These are phyloP conservation scores for Mormyrops attenuatus DNA, from an alignment of 2,797 vertebrate species.

Conservation along the genomic window DNA sequence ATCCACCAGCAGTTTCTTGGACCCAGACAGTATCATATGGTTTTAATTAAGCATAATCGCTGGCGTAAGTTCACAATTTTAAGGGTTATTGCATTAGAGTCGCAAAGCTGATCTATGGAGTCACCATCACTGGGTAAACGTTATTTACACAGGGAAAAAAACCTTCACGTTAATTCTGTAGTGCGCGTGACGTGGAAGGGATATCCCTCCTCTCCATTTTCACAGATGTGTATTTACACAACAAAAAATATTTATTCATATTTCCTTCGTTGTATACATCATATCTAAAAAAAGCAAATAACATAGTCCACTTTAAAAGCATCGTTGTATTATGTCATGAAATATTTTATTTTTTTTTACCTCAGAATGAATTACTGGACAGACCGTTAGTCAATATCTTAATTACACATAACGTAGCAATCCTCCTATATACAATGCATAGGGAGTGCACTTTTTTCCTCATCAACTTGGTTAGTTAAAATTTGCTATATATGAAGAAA, in stretches of 20 bases:
- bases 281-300: constrained; percentile 29
- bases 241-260: constrained; percentile 31
- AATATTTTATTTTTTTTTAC: constrained; percentile 28
- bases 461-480: constrained; percentile 32
- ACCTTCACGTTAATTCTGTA: constrained; percentile 14
- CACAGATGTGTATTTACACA: constrained; percentile 34
- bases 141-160: constrained; percentile 13
- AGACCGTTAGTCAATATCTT: constrained; percentile 73
- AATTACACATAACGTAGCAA: constrained; percentile 40
- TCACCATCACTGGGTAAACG: neutral
- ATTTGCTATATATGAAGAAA: constrained; percentile 11
- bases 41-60: neutral
- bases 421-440: constrained; percentile 64
- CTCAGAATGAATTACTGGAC: constrained; percentile 61
- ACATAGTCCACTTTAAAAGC: constrained; percentile 18
- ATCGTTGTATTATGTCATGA: constrained; percentile 13
- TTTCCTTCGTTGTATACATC: constrained; percentile 27
- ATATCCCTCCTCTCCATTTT: constrained; percentile 26
- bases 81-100: neutral
- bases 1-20: neutral
- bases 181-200: neutral
- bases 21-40: neutral
- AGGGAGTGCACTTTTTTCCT: constrained; percentile 57
- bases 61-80: neutral
- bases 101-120: neutral